A percentile compares a stretch with the other conserved stretches of the same genome.
Conservation (phyloP, 2,113 vertebrate species). For the Equus przewalskii region DNA sequence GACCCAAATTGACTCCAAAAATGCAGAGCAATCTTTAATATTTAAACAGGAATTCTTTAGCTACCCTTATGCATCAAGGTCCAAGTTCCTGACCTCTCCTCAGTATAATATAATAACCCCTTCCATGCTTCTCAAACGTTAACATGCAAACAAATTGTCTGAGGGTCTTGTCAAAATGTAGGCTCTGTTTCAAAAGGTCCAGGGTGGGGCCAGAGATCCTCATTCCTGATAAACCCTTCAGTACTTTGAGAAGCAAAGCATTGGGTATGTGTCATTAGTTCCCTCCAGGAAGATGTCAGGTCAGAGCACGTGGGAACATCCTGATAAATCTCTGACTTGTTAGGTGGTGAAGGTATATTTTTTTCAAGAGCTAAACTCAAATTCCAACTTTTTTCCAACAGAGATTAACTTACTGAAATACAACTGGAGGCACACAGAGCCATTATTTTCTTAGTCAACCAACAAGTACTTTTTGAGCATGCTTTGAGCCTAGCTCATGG, state of each 20-base stretch:
- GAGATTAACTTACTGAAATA: constrained; percentile 50
- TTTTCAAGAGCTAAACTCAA: constrained; percentile 50
- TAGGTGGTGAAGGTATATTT: constrained; percentile 46
- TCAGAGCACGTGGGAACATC: background rate
- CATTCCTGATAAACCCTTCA: background rate
- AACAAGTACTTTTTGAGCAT: background rate
- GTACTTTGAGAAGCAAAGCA: constrained; percentile 36
- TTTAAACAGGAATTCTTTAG: constrained; percentile 45
- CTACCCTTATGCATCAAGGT: background rate
- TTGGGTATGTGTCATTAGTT: background rate
- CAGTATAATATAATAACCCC: background rate
- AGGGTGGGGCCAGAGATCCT: background rate
- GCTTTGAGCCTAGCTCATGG: background rate
- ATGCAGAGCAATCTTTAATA: constrained; percentile 8
- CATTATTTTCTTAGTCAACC: constrained; percentile 8
- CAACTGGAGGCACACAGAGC: background rate
- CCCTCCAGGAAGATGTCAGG: constrained; percentile 23
- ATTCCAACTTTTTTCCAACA: constrained; percentile 31
- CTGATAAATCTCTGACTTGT: constrained; percentile 39
- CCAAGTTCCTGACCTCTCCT: background rate
- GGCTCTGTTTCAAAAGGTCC: constrained; percentile 34
- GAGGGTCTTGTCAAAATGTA: constrained; percentile 26
- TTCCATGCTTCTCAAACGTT: background rate
- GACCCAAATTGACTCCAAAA: background rate
- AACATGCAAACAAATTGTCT: background rate